A percentile compares a stretch with the other conserved stretches of the same genome.
Evolutionary conservation across 2,113 vertebrate genomes (phyloP).

Genomic region (Oriolus oriolus): DNA sequence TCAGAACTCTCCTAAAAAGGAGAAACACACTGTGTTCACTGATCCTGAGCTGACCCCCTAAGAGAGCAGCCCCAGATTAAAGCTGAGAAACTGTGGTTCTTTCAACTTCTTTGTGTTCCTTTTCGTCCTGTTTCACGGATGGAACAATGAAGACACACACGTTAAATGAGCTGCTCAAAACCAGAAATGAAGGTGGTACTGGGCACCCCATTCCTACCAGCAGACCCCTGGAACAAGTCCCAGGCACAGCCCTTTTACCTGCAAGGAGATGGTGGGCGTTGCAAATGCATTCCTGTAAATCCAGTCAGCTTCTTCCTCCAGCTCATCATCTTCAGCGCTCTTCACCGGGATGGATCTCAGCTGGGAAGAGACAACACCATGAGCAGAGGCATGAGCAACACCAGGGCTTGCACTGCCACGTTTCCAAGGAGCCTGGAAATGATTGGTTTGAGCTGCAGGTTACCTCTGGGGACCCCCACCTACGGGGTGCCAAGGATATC

Average conservation of each 20-base stretch:
- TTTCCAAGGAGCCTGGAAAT: neutral
- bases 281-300: constrained; percentile 98
- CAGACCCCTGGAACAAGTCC: neutral
- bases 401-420: neutral
- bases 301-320: constrained; percentile 99
- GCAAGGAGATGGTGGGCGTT: constrained; percentile 93
- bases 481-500: neutral
- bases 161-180: neutral
- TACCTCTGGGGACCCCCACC: neutral
- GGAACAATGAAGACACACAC: rapidly evolving
- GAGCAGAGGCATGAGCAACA: neutral
- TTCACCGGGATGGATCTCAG: constrained; percentile 90
- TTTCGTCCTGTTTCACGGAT: neutral
- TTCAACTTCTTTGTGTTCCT: neutral
- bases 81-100: neutral
- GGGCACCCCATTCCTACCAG: neutral
- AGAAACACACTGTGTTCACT: neutral
- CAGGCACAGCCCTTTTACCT: constrained; percentile 72
- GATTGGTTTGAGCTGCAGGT: neutral
- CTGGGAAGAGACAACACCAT: constrained; percentile 59
- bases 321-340: constrained; percentile 91
- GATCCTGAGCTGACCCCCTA: neutral
- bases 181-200: neutral
- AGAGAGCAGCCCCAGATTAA: neutral
- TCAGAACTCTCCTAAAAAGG: constrained; percentile 86